Evolutionary conservation across 1,140 invertebrate species (phyloP).

Genomic region (Drosophila bocki): DNA sequence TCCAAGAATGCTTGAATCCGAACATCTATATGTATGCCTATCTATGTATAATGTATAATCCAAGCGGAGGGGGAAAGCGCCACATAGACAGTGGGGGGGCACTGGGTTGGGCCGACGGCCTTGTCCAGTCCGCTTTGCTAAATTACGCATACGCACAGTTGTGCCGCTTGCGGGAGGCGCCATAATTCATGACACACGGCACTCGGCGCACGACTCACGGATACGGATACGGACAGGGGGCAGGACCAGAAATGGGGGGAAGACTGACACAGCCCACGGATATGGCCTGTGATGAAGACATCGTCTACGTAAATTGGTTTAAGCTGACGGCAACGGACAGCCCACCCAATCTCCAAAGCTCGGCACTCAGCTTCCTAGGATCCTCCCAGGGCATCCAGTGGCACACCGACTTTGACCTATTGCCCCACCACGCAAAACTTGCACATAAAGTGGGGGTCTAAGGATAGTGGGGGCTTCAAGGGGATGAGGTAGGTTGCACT

Average conservation of each 20-base stretch:
- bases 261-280: constrained; percentile 7
- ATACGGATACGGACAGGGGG: constrained; percentile 16
- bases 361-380: constrained; percentile 4
- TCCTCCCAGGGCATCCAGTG: constrained; percentile 9
- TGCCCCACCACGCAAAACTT: constrained; percentile 48
- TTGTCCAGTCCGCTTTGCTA: constrained; percentile 55
- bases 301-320: constrained; percentile 81
- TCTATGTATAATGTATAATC: constrained; percentile 52
- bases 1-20: constrained; percentile 24
- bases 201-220: constrained; percentile 46
- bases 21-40: constrained; percentile 30
- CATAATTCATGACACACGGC: constrained; percentile 81
- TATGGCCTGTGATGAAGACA: constrained; percentile 68
- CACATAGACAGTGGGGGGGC: constrained; percentile 46
- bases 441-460: neutral
- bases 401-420: constrained; percentile 67
- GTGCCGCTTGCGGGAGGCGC: constrained; percentile 50
- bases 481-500: neutral
- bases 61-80: constrained; percentile 18
- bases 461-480: neutral
- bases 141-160: constrained; percentile 82
- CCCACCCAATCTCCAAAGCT: constrained; percentile 32
- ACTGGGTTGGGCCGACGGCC: constrained; percentile 2
- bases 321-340: constrained; percentile 70
- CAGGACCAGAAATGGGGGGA: constrained; percentile 18